A percentile compares a stretch with the other conserved stretches of the same genome.
phyloP scores from a whole-genome alignment of 2,797 vertebrate species.

The Siniperca scherzeri region DNA sequence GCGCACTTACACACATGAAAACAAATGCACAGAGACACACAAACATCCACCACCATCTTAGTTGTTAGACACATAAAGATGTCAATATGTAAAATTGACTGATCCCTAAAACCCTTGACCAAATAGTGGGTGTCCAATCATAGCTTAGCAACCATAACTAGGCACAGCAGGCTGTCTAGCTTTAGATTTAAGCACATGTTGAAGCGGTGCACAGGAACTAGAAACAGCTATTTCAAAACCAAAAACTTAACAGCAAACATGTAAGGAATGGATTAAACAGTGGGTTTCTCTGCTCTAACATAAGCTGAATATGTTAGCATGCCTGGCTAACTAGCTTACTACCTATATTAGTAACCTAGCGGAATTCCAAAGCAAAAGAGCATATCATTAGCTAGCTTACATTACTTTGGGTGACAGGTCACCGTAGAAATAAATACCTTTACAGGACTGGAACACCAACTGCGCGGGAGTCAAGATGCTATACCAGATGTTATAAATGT shows the following conservation, averaged over 20 bases:
- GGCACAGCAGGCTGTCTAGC: neutral
- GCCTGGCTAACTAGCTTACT: neutral
- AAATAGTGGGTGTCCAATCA: neutral
- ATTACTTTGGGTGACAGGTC: neutral
- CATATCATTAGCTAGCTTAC: neutral
- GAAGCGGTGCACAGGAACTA: too few relatives aligned
- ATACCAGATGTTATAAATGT: neutral
- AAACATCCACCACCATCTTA: neutral
- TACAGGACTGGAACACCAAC: neutral
- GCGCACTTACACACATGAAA: neutral
- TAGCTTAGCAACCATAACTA: neutral
- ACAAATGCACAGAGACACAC: neutral
- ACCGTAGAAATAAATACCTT: neutral
- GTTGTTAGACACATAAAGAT: constrained; percentile 7
- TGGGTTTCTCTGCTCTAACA: neutral
- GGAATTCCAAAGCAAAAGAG: neutral
- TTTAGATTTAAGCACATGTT: neutral
- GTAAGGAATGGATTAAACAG: neutral
- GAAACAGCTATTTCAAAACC: neutral
- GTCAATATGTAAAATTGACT: constrained; percentile 19
- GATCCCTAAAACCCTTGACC: neutral
- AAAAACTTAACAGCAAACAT: neutral
- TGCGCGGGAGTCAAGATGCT: neutral
- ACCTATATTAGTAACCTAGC: neutral
- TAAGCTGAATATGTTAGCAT: neutral